Evolutionary conservation across 2,797 vertebrate species (phyloP), one percentile per base, ranked within the genome.

Genomic region (Peromyscus attwateri): DNA sequence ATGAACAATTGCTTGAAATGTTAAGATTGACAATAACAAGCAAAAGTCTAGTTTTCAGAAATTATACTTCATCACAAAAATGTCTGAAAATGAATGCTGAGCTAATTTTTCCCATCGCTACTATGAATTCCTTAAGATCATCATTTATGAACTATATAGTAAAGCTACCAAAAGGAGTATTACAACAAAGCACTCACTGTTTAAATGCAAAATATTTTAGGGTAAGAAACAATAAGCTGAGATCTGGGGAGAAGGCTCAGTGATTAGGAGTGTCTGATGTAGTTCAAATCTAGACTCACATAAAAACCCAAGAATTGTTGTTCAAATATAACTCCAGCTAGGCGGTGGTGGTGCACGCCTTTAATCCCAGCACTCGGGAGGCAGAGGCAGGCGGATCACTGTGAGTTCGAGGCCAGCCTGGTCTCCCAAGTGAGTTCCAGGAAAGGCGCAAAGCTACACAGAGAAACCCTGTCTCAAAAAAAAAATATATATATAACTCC

Each of bases 1-100:
- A 49, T 34, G 7, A 89, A 29, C 37, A 21, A 87, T 62, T 25
- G 25, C 10, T 71, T 95, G 70, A 82, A 91, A 79, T 85, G 21
- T 25, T 77, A 83, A 68, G 46, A 55, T 68, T 88, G 64, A 60
- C 29, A 89, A 82, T 66, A 82, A 77, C 1, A 85, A 8, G 19
- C 9, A 90, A 79, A 46, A 73, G 14, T 17, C 23, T 81, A 66
- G 6, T 85, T 95, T 94, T 85, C 29, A 94, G 37, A 96, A 91
- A 91, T 49, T 31, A 55, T 1, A 52, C 5, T 76, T 70, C 40
- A 71, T 71, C 57, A 77, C 4, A 62, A 77, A 13, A 29, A 49
- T 70, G 40, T 0, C 46, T 76, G n/a, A 83, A 95, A 91, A n/a
- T 21, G 16, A 79, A 84, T 34, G 9, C 29, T 80, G 79, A 89